Percentiles rank a stretch among this genome's conserved stretches.
Conservation (phyloP, 2,113 vertebrate genomes). For the Smithornis capensis region DNA sequence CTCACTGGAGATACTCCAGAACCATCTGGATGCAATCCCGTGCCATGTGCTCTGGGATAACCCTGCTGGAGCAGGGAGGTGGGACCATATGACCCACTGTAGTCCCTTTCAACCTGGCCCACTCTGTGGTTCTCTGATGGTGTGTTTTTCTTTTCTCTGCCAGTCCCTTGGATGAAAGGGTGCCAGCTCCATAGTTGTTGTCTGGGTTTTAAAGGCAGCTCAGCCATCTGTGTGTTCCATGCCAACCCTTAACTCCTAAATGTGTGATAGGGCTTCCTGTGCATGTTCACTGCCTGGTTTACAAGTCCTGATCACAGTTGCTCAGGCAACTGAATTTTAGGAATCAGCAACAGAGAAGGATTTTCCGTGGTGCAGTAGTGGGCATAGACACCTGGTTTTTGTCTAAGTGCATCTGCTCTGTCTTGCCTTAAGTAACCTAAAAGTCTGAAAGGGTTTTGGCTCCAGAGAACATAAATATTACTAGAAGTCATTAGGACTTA, state of each 20-base stretch:
- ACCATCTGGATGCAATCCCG: rapidly evolving
- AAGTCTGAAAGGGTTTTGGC: not conserved
- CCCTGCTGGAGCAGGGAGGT: rapidly evolving
- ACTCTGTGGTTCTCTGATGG: not conserved
- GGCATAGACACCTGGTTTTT: not conserved
- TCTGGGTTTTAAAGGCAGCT: not conserved
- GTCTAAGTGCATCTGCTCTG: not conserved
- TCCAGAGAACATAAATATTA: not conserved
- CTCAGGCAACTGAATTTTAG: not conserved
- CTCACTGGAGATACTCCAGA: not conserved
- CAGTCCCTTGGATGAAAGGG: not conserved
- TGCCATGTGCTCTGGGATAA: not conserved
- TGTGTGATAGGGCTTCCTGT: not conserved
- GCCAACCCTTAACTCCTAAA: not conserved
- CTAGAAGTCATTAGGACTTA: not conserved
- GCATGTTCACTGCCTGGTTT: not conserved
- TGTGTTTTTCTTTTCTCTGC: not conserved
- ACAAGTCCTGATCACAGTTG: not conserved
- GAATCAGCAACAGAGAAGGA: not conserved
- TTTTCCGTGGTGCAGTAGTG: not conserved
- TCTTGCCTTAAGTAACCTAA: not conserved
- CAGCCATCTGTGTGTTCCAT: not conserved
- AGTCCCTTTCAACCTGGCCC: not conserved
- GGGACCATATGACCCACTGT: not conserved
- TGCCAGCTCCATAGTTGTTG: not conserved